phyloP scores from a whole-genome alignment of 2,888 invertebrate genomes.

The Leptodirus hochenwartii region DNA sequence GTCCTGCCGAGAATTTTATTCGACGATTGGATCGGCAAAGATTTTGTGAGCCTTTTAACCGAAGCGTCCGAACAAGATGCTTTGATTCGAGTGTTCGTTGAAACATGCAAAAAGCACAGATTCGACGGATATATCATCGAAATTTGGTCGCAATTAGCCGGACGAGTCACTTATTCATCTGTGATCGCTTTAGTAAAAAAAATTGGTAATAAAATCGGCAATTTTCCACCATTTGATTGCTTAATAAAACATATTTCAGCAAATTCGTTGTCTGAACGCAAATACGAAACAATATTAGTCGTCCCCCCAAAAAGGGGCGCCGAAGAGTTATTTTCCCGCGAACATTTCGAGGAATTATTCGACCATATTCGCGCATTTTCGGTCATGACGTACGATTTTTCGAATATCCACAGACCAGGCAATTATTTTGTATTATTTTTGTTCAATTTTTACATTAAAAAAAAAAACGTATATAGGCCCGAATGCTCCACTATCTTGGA shows the following conservation, averaged over 20 bases:
- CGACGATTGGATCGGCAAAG: constrained; percentile 66
- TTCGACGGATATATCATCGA: constrained; percentile 87
- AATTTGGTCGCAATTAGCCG: constrained; percentile 69
- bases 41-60: constrained; percentile 52
- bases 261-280: constrained; percentile 33
- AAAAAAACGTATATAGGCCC: constrained; percentile 54
- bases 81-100: constrained; percentile 47
- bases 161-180: constrained; percentile 35
- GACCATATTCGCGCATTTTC: constrained; percentile 71
- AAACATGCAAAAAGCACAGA: constrained; percentile 51
- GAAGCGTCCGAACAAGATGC: constrained; percentile 46
- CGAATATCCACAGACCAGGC: constrained; percentile 64
- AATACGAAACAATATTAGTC: constrained; percentile 51
- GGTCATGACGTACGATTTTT: constrained; percentile 94
- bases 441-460: constrained; percentile 1
- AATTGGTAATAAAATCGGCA: constrained; percentile 30
- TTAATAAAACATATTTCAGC: constrained; percentile 24
- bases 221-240: neutral
- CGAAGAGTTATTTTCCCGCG: constrained; percentile 41
- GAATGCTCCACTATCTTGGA: constrained; percentile 77
- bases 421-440: constrained; percentile 10
- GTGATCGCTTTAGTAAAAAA: constrained; percentile 45
- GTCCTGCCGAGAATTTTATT: constrained; percentile 82
- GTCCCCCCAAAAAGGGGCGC: constrained; percentile 59
- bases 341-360: constrained; percentile 61